These are phyloP conservation scores for Anoura caudifer DNA, from an alignment of 2,113 vertebrate species.

Conservation along the genomic window DNA sequence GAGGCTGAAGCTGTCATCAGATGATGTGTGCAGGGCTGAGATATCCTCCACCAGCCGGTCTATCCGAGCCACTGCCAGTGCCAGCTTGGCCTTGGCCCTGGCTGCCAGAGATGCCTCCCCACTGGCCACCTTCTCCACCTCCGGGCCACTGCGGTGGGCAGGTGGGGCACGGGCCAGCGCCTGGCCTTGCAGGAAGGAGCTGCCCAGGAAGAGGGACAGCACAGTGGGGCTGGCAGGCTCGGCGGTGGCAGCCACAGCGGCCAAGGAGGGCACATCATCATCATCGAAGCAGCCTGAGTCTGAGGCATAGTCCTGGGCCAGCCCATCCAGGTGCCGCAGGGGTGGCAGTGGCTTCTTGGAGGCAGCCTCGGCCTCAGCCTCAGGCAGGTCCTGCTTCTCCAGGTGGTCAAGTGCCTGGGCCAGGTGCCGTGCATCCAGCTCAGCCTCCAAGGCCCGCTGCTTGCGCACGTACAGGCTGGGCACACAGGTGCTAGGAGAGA, in stretches of 20 bases:
- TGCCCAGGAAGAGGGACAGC: constrained; percentile 93
- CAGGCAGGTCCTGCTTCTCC: constrained; percentile 91
- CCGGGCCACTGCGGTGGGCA: constrained; percentile 62
- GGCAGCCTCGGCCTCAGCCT: constrained; percentile 82
- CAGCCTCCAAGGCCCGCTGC: constrained; percentile 95
- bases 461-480: constrained; percentile 97
- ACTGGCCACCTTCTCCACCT: constrained; percentile 75
- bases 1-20: constrained; percentile 96
- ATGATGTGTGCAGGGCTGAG: constrained; percentile 93
- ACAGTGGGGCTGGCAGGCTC: constrained; percentile 84
- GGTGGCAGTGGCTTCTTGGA: constrained; percentile 85
- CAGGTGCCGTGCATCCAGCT: constrained; percentile 93
- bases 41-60: constrained; percentile 96
- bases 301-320: constrained; percentile 95
- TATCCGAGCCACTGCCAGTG: constrained; percentile 93
- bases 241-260: constrained; percentile 84
- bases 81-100: constrained; percentile 92
- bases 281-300: constrained; percentile 98
- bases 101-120: constrained; percentile 89
- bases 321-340: constrained; percentile 89
- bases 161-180: constrained; percentile 75
- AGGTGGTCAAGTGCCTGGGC: constrained; percentile 92
- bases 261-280: constrained; percentile 92
- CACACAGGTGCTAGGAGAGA: constrained; percentile 93
- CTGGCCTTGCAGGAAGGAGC: constrained; percentile 92